Conservation (phyloP, 1,140 invertebrate genomes). For the Venustaconcha ellipsiformis region DNA sequence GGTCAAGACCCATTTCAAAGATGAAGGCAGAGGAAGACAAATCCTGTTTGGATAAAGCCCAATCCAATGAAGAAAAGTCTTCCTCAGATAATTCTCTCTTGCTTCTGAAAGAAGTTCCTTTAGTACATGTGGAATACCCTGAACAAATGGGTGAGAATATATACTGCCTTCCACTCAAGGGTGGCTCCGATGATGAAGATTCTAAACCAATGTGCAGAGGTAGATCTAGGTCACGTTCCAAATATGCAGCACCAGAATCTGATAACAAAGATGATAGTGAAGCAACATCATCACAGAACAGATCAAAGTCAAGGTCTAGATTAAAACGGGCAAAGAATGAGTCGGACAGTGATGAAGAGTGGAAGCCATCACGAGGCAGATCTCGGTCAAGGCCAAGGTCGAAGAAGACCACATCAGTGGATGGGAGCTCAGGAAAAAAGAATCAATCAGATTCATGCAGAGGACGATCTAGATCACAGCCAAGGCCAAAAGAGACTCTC, state of each 20-base stretch:
- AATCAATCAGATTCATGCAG: background rate
- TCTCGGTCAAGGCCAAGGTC: too few relatives aligned
- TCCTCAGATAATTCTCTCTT: too few relatives aligned
- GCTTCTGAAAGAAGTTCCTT: too few relatives aligned
- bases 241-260: background rate
- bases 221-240: constrained; percentile 6
- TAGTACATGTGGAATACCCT: background rate
- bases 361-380: too few relatives aligned
- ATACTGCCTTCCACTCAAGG: constrained; percentile 15
- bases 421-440: too few relatives aligned
- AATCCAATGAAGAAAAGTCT: too few relatives aligned
- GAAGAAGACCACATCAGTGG: too few relatives aligned
- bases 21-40: background rate
- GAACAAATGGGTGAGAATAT: constrained; percentile 2
- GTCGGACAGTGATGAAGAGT: background rate
- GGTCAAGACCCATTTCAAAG: too few relatives aligned
- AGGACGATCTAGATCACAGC: background rate
- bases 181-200: constrained; percentile 15
- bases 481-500: background rate
- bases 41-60: background rate
- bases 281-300: too few relatives aligned
- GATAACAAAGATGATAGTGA: background rate
- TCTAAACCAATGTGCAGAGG: background rate
- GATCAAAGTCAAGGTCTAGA: constrained; percentile 1
- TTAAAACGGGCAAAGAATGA: background rate